Percentiles rank a stretch among this genome's conserved stretches.
Conservation (phyloP, 2,888 invertebrate genomes). For the Oithona nana region DNA sequence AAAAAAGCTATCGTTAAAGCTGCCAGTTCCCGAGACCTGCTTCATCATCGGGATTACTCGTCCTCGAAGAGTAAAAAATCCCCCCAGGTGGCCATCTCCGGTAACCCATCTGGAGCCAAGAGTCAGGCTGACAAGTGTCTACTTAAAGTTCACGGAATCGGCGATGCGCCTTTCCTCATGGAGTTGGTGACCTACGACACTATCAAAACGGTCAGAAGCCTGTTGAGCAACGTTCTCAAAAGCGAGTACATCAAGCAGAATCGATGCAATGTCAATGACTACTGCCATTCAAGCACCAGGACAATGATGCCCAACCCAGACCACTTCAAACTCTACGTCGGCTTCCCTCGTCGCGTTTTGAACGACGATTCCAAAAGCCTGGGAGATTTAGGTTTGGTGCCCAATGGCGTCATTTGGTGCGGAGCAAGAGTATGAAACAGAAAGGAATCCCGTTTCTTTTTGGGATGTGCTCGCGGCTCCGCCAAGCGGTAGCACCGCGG, state of each 20-base stretch:
- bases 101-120: too few species aligned
- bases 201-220: not conserved
- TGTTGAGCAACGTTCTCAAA: not conserved
- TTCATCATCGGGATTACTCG: too few species aligned
- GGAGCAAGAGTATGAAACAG: too few species aligned
- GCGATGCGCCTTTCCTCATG: not conserved
- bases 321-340: not conserved
- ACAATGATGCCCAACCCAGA: not conserved
- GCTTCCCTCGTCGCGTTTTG: not conserved
- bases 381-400: not conserved
- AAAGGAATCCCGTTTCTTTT: too few species aligned
- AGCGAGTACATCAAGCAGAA: not conserved
- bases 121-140: not conserved
- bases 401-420: not conserved
- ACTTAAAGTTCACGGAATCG: not conserved
- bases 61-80: too few species aligned
- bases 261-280: not conserved
- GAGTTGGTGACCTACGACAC: conserved; percentile 1
- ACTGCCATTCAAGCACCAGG: too few species aligned
- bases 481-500: too few species aligned
- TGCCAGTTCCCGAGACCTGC: too few species aligned
- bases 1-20: too few species aligned
- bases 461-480: too few species aligned
- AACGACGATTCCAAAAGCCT: not conserved
- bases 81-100: too few species aligned